These are phyloP conservation scores for Drosophila lacteicornis DNA, from an alignment of 1,140 invertebrate genomes.

Conservation along the genomic window DNA sequence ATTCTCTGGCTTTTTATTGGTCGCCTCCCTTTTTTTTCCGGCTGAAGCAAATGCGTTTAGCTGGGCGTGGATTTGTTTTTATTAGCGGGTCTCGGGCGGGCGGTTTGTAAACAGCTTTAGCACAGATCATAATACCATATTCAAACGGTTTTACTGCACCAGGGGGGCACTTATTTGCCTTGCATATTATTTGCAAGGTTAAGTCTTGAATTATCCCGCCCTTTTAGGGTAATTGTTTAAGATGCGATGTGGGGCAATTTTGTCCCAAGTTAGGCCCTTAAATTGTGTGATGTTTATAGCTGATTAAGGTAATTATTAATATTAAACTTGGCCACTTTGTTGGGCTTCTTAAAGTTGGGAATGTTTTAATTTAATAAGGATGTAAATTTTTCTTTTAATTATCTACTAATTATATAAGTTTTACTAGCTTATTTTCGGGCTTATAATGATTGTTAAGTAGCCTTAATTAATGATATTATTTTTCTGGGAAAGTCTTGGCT, in stretches of 20 bases:
- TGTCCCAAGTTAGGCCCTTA: neutral
- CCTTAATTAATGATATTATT: too few species aligned
- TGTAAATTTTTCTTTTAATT: too few species aligned
- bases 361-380: too few species aligned
- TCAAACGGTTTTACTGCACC: conserved; percentile 69
- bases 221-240: conserved; percentile 38
- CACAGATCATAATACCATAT: conserved; percentile 62
- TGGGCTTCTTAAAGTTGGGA: too few species aligned
- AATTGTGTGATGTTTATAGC: neutral
- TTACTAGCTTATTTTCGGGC: too few species aligned
- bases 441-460: too few species aligned
- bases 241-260: neutral
- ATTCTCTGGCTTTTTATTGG: conserved; percentile 73
- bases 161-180: conserved; percentile 19
- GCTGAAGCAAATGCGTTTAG: conserved; percentile 25
- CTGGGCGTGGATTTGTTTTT: conserved; percentile 44
- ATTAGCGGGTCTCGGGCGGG: conserved; percentile 47
- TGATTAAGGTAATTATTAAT: neutral
- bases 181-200: conserved; percentile 19
- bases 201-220: conserved; percentile 1
- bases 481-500: too few species aligned
- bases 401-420: too few species aligned
- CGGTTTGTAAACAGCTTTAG: conserved; percentile 72
- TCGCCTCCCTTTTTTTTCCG: conserved; percentile 8
- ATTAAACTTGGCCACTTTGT: neutral